These are phyloP conservation scores for Hiodon alosoides DNA, from an alignment of 2,113 vertebrate genomes.

Conservation along the genomic window DNA sequence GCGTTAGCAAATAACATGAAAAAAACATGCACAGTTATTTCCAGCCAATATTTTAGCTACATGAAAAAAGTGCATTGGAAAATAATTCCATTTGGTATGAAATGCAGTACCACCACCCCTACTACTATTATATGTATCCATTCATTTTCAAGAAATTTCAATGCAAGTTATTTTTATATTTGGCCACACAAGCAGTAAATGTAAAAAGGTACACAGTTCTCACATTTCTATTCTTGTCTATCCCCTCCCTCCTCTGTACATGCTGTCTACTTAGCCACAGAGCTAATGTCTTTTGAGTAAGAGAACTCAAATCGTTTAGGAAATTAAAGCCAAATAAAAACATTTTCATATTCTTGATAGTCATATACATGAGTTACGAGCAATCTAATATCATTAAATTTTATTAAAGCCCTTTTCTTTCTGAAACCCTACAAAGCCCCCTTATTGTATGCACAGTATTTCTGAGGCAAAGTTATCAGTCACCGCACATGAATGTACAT, in stretches of 20 bases:
- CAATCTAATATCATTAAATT: slow-evolving; percentile 72
- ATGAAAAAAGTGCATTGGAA: not conserved
- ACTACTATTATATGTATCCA: not conserved
- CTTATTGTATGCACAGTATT: slow-evolving; percentile 6
- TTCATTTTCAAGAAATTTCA: no score
- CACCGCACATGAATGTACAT: not conserved
- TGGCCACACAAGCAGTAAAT: no score
- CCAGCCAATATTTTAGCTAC: not conserved
- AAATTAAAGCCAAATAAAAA: slow-evolving; percentile 51
- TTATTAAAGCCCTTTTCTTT: slow-evolving; percentile 58
- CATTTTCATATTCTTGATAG: slow-evolving; percentile 67
- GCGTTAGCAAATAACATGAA: not conserved
- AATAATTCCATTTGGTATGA: not conserved
- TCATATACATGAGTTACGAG: slow-evolving; percentile 60
- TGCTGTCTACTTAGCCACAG: slow-evolving; percentile 47
- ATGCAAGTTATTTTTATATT: no score
- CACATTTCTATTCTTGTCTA: no score
- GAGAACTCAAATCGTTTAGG: slow-evolving; percentile 51
- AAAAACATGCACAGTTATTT: not conserved
- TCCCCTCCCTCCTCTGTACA: not conserved
- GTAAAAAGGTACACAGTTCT: no score
- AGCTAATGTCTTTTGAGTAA: no score
- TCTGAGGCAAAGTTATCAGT: not conserved
- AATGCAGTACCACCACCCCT: not conserved
- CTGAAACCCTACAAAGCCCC: slow-evolving; percentile 27